These are phyloP conservation scores for Caerostris extrusa DNA, from an alignment of 1,140 invertebrate species.

Conservation along the genomic window DNA sequence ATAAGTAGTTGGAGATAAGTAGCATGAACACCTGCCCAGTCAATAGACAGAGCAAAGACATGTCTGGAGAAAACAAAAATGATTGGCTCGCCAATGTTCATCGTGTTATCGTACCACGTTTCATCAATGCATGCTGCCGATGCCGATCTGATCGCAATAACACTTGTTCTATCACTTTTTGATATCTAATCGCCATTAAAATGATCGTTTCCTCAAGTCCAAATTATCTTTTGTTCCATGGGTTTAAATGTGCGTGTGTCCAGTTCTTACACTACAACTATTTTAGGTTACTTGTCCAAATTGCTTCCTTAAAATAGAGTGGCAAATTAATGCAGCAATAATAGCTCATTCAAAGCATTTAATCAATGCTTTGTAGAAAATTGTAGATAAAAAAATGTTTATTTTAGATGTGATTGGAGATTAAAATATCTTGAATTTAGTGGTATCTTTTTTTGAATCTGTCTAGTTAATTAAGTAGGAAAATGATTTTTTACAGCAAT, in stretches of 20 bases:
- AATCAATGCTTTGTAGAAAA: too few species aligned
- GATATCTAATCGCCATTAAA: neutral
- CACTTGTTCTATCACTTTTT: slow-evolving; percentile 4
- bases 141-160: neutral
- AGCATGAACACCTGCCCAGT: neutral
- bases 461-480: too few species aligned
- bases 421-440: too few species aligned
- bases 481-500: too few species aligned
- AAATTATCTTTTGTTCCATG: neutral
- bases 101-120: neutral
- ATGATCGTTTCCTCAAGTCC: neutral
- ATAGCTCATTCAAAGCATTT: too few species aligned
- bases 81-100: neutral
- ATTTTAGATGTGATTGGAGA: too few species aligned
- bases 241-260: neutral
- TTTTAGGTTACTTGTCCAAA: neutral
- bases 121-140: neutral
- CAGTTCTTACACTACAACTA: neutral
- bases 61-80: neutral
- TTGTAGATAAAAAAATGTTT: too few species aligned
- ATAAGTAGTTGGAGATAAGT: neutral
- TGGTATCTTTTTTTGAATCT: too few species aligned
- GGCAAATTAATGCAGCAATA: too few species aligned
- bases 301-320: neutral
- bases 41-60: neutral